Evolutionary conservation across 2,113 vertebrate species (phyloP).

Genomic region (Cairina moschata): DNA sequence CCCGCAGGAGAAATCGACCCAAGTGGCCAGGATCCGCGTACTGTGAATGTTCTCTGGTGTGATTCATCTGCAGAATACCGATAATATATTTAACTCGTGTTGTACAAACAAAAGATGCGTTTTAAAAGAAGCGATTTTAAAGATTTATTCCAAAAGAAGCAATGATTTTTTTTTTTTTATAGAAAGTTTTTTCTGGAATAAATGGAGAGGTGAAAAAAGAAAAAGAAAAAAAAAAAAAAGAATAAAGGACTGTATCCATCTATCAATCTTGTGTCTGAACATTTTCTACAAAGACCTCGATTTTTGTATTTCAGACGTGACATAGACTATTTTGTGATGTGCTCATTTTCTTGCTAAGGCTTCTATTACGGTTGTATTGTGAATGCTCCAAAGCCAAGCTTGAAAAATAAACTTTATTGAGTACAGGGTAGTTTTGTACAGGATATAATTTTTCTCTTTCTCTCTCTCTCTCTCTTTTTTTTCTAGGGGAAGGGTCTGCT

Average conservation of each 20-base stretch:
- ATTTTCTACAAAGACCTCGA: not conserved
- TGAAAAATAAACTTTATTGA: not conserved
- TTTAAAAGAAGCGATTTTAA: slow-evolving; percentile 33
- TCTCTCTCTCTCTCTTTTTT: not conserved
- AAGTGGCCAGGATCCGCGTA: not conserved
- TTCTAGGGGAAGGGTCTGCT: not conserved
- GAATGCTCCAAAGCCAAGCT: not conserved
- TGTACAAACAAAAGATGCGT: not conserved
- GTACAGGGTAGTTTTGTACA: not conserved
- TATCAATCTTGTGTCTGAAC: not conserved
- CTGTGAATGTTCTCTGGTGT: slow-evolving; percentile 57
- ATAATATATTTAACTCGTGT: slow-evolving; percentile 70
- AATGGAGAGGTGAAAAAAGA: not conserved
- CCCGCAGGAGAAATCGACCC: not conserved
- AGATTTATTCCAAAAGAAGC: slow-evolving; percentile 33
- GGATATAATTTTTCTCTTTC: not conserved
- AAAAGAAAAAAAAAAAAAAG: not conserved
- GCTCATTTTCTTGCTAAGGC: not conserved
- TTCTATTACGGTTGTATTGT: not conserved
- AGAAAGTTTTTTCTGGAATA: slow-evolving; percentile 8
- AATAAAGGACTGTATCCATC: slow-evolving; percentile 33
- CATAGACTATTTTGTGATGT: not conserved
- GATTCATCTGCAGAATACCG: slow-evolving; percentile 38
- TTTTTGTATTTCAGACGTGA: slow-evolving; percentile 7
- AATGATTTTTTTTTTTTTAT: not conserved